These are phyloP conservation scores for Lycaon pictus DNA, from an alignment of 2,113 vertebrate genomes.

Conservation along the genomic window DNA sequence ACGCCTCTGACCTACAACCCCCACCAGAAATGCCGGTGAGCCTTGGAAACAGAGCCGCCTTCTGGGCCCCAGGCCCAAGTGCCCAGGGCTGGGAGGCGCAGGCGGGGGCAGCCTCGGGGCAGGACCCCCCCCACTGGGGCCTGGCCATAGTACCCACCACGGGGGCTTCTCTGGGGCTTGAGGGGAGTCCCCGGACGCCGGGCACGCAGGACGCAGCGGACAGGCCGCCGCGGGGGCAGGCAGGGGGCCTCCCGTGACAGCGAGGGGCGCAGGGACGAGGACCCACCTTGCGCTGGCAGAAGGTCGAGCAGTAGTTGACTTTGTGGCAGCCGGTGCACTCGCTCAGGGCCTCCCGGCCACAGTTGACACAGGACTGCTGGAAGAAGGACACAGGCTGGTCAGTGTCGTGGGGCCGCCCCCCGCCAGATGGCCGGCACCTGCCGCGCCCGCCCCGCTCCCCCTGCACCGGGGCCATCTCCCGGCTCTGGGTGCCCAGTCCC, in stretches of 20 bases:
- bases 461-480: no score
- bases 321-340: constrained; percentile 98
- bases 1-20: no score
- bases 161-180: background rate
- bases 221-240: background rate
- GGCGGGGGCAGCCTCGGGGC: background rate
- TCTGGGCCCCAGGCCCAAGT: no score
- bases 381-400: constrained; percentile 47
- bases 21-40: background rate
- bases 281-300: constrained; percentile 96
- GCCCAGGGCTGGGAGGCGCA: no score
- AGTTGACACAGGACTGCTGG: constrained; percentile 97
- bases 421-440: rapidly evolving
- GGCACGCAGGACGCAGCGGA: no score
- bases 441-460: background rate
- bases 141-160: background rate
- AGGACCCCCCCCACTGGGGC: no score
- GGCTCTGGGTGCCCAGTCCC: no score
- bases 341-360: constrained; percentile 94
- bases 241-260: background rate
- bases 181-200: background rate
- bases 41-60: background rate
- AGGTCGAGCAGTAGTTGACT: constrained; percentile 98
- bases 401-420: background rate
- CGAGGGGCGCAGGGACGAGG: no score